A percentile compares a stretch with the other conserved stretches of the same genome.
phyloP scores from a whole-genome alignment of 2,888 invertebrate genomes.

The Neoitamus cyanurus region DNA sequence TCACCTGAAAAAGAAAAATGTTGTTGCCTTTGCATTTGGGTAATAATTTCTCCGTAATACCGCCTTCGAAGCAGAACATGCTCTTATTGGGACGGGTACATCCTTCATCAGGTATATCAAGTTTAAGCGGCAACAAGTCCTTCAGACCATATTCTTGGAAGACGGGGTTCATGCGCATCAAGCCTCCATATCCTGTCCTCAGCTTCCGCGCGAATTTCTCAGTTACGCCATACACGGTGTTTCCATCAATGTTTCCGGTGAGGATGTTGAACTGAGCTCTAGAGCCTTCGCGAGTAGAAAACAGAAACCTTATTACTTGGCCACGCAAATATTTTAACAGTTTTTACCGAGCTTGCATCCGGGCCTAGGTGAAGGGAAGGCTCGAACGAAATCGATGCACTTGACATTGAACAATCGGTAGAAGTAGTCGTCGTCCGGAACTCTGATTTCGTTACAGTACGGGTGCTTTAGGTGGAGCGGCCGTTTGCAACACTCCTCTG shows the following conservation, averaged over 20 bases:
- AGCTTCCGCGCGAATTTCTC: conserved; percentile 85
- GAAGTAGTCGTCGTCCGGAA: conserved; percentile 92
- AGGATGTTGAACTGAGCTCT: conserved; percentile 87
- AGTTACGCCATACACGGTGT: conserved; percentile 89
- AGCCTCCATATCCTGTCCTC: conserved; percentile 83
- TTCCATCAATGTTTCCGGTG: conserved; percentile 87
- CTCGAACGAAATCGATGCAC: conserved; percentile 91
- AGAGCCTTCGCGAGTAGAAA: conserved; percentile 73
- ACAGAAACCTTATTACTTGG: neutral
- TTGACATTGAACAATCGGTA: conserved; percentile 85
- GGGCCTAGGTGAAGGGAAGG: conserved; percentile 86
- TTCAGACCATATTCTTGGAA: conserved; percentile 88
- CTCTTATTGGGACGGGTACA: conserved; percentile 89
- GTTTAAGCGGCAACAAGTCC: conserved; percentile 86
- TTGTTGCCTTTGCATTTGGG: neutral
- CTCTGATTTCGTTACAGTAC: conserved; percentile 88
- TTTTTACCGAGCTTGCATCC: conserved; percentile 89
- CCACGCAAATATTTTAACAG: too few species aligned
- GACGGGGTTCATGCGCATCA: conserved; percentile 88
- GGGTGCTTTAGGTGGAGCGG: conserved; percentile 87
- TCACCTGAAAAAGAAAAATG: conserved; percentile 71
- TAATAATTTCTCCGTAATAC: conserved; percentile 65
- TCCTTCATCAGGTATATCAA: conserved; percentile 92
- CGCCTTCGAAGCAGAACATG: conserved; percentile 93
- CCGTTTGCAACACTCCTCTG: conserved; percentile 89